These are phyloP conservation scores for Argyra leucocephala DNA, from an alignment of 2,888 invertebrate genomes.

Conservation along the genomic window DNA sequence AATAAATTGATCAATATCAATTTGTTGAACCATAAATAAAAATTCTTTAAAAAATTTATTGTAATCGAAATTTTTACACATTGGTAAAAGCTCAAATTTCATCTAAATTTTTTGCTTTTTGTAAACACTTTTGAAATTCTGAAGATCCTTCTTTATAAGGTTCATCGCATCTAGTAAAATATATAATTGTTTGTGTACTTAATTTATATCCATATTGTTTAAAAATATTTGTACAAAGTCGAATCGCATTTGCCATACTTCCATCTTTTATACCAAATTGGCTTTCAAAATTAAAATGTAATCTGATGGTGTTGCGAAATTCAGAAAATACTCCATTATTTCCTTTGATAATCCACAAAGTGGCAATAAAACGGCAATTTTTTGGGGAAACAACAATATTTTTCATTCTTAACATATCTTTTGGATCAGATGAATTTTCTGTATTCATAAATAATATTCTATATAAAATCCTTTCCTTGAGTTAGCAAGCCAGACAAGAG, in stretches of 20 bases:
- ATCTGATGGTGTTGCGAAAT: slow-evolving; percentile 32
- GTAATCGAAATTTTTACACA: slow-evolving; percentile 37
- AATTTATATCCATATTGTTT: slow-evolving; percentile 48
- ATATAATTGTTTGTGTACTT: slow-evolving; percentile 46
- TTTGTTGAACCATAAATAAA: slow-evolving; percentile 42
- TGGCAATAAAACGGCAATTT: slow-evolving; percentile 38
- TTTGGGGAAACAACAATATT: slow-evolving; percentile 36
- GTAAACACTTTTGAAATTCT: slow-evolving; percentile 46
- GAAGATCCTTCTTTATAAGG: slow-evolving; percentile 32
- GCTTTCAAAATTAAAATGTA: slow-evolving; percentile 30
- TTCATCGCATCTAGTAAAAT: slow-evolving; percentile 37
- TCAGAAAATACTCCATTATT: slow-evolving; percentile 36
- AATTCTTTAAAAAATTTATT: slow-evolving; percentile 41
- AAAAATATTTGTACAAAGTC: slow-evolving; percentile 50
- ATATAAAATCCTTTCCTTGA: slow-evolving; percentile 36
- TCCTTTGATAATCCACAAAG: slow-evolving; percentile 35
- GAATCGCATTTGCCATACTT: slow-evolving; percentile 46
- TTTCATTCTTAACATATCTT: slow-evolving; percentile 31
- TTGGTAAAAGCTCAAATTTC: slow-evolving; percentile 53
- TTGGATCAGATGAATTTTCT: slow-evolving; percentile 35
- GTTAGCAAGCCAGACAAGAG: slow-evolving; percentile 22
- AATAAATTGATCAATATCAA: slow-evolving; percentile 42
- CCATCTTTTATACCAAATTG: slow-evolving; percentile 33
- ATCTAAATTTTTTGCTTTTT: slow-evolving; percentile 54
- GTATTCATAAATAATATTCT: slow-evolving; percentile 40